Percentiles rank a stretch among this genome's conserved stretches.
Conservation (phyloP, 2,113 vertebrate species). For the Macaca nemestrina region DNA sequence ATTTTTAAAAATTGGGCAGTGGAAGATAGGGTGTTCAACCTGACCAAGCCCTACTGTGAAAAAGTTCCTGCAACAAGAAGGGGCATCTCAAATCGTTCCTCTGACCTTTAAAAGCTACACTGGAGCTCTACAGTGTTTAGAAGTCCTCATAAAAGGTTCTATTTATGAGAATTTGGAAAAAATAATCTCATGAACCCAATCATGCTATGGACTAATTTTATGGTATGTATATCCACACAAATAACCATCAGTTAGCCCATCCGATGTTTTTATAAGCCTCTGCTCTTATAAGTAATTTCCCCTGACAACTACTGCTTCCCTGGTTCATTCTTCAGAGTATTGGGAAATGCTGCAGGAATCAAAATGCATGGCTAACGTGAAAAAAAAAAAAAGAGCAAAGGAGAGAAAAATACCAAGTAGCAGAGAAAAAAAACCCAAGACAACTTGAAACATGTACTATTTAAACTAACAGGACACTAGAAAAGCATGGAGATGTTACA, state of each 20-base stretch:
- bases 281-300: neutral
- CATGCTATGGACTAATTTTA: neutral
- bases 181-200: neutral
- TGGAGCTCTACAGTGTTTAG: neutral
- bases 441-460: neutral
- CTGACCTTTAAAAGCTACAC: neutral
- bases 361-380: neutral
- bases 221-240: neutral
- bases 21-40: neutral
- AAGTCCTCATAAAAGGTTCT: neutral
- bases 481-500: neutral
- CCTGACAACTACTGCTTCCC: neutral
- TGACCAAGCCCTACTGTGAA: neutral
- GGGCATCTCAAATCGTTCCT: neutral
- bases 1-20: neutral
- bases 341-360: neutral
- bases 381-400: neutral
- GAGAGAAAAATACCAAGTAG: neutral
- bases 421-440: neutral
- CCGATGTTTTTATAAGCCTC: neutral
- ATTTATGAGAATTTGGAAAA: neutral
- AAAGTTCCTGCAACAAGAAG: neutral
- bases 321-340: neutral
- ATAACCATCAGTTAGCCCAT: neutral
- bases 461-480: neutral